Percentiles rank a stretch among this genome's conserved stretches.
phyloP scores from a whole-genome alignment of 2,888 invertebrate genomes.

The Platynereis dumerilii region DNA sequence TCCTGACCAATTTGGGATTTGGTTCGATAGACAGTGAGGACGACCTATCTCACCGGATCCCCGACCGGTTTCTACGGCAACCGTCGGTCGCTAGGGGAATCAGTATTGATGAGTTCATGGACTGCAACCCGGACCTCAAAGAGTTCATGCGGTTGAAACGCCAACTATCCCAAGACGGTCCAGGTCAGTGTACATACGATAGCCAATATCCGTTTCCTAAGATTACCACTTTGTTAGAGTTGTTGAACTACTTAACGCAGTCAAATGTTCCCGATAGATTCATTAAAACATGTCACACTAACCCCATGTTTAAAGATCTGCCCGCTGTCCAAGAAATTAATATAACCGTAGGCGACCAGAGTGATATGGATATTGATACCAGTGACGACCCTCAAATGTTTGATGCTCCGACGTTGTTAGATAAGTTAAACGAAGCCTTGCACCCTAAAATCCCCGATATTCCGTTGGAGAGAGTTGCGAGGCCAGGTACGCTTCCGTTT shows the following conservation, averaged over 20 bases:
- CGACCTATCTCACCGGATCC: constrained; percentile 71
- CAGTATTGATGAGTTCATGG: constrained; percentile 76
- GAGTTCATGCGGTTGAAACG: constrained; percentile 30
- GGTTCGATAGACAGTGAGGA: constrained; percentile 45
- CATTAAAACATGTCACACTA: constrained; percentile 9
- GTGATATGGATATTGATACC: not conserved
- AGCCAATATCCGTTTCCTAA: constrained; percentile 1
- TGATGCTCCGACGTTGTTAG: not conserved
- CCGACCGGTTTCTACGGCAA: constrained; percentile 76
- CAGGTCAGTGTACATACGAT: constrained; percentile 18
- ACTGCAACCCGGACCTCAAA: constrained; percentile 43
- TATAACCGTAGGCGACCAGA: not conserved
- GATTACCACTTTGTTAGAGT: constrained; percentile 7
- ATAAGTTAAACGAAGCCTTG: not conserved
- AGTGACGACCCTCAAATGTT: not conserved
- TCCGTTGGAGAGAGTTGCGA: constrained; percentile 8
- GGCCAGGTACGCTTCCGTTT: constrained; percentile 18
- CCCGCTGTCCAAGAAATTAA: not conserved
- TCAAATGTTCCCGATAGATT: constrained; percentile 24
- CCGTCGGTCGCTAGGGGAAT: constrained; percentile 82
- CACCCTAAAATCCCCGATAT: constrained; percentile 6
- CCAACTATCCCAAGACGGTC: constrained; percentile 10
- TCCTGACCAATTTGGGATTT: constrained; percentile 73
- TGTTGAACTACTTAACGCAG: constrained; percentile 17
- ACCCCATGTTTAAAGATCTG: constrained; percentile 19